Evolutionary conservation across 2,113 vertebrate species (phyloP), one percentile per base, ranked within the genome.

Genomic region (Columbina picui): DNA sequence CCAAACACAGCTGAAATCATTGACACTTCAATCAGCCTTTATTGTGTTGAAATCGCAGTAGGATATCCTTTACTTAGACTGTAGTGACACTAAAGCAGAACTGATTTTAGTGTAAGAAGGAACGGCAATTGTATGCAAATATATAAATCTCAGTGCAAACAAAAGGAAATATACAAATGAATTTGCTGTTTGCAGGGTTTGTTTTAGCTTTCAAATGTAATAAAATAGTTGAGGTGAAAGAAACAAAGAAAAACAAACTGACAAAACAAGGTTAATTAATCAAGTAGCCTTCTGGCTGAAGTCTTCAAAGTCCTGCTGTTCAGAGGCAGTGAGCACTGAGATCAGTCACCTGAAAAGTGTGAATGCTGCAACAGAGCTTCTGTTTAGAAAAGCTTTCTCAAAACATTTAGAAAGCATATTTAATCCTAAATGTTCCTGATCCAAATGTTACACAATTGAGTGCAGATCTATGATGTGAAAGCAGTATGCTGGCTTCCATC

Each of bases 21-120:
- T 96, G 93, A 97, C 96, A 96, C 92, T 97, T 97, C 95, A 97
- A 97, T 98, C 96, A 98, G 91, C 32, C 67, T 95, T 97, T 94
- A 97, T 97, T 97, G 95, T 97, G 82, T 68, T 84, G 89, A 96
- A 97, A 92, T 94, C 68, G 1, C 52, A 11, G 96, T 94, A 94
- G 91, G 95, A 49, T 95, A 95, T 94, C 89, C 92, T 84, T 97
- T 91, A 57, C 73, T 90, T 90, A 94, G 87, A 91, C 94, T 93
- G 30, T 71, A 95, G 65, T 90, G 84, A 97, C 94, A 96, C 49
- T 95, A 95, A 97, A 97, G 73, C 75, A 92, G 69, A 96, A 96
- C 43, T 96, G 80, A 96, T 96, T 97, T 97, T 79, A 56, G 29
- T 85, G 36, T 87, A 68, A 96, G 93, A 92, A 60, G 67, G 75